Evolutionary conservation across 2,888 invertebrate species (phyloP), one percentile per base, ranked within the genome.

Genomic region (Galeruca laticollis): DNA sequence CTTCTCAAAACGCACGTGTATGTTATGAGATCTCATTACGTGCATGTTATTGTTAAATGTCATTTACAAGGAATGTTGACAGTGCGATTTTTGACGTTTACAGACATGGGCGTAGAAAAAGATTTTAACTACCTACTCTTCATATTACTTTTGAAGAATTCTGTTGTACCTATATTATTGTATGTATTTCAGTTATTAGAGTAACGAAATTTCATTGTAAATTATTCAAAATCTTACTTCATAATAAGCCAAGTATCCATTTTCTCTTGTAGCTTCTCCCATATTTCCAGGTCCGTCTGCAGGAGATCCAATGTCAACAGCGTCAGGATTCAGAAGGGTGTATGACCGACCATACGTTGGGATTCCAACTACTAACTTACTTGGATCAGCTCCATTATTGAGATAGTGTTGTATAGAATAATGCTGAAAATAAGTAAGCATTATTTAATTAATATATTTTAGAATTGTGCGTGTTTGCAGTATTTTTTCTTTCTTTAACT

Each of bases 271-370:
- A 1, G 95, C 95, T 69, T 95, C 95, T 4, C 97, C 97, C 84
- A 95, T 94, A 68, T 93, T 93, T 0, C 97, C 97, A 0, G 97
- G 96, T 0, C 96, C 96, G 81, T 96, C 95, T 0, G 96, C 92
- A 0, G 96, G 95, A 0, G 96, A 89, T 0, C 96, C 96, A n/a
- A 96, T 88, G 69, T 94, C 94, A 2, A 91, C 91, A 0, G 94
- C 94, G 33, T 95, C 94, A 56, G 93, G 91, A 84, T 96, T 96
- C 82, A 94, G 93, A 64, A 97, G 87, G 0, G 96, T 96, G 85
- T 94, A 97, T 0, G 96, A 95, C 56, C 97, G 89, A 1, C 97
- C 96, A 79, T 96, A 96, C 0, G 95, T 95, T 0, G 96, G 96
- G 66, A 96, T 94, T 31, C 96, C 96, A 2, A 96, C 85, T 0